A percentile compares a stretch with the other conserved stretches of the same genome.
Evolutionary conservation across 2,113 vertebrate genomes (phyloP).

Genomic region (Propithecus coquereli): DNA sequence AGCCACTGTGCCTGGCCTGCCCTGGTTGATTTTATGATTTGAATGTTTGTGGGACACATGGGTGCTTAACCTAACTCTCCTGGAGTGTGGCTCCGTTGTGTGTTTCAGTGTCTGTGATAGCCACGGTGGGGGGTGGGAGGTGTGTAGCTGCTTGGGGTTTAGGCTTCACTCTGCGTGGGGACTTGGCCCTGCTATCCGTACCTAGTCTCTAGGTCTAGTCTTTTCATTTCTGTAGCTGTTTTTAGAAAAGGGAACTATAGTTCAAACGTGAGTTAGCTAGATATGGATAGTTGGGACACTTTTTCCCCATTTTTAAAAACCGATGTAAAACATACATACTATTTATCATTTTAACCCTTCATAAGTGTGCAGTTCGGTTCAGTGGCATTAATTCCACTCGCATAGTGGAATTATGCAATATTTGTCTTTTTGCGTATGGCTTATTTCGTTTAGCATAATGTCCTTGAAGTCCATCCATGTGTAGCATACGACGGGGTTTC

Average conservation of each 20-base stretch:
- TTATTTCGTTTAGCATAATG: neutral
- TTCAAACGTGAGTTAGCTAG: neutral
- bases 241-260: neutral
- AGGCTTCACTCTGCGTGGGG: neutral
- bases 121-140: neutral
- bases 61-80: neutral
- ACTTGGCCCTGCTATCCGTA: neutral
- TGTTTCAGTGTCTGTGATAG: neutral
- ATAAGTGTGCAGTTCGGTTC: neutral
- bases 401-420: too few relatives aligned
- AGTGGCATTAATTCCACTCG: neutral
- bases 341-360: neutral
- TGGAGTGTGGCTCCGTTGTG: rapidly evolving
- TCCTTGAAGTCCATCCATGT: neutral
- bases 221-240: neutral
- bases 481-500: neutral
- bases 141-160: too few relatives aligned
- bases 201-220: neutral
- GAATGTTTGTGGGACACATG: neutral
- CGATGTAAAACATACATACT: neutral
- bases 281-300: neutral
- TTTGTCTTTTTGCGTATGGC: neutral
- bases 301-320: neutral
- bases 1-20: neutral
- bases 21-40: neutral